Conservation (phyloP, 2,888 invertebrate genomes). For the Sarcophaga carnaria region DNA sequence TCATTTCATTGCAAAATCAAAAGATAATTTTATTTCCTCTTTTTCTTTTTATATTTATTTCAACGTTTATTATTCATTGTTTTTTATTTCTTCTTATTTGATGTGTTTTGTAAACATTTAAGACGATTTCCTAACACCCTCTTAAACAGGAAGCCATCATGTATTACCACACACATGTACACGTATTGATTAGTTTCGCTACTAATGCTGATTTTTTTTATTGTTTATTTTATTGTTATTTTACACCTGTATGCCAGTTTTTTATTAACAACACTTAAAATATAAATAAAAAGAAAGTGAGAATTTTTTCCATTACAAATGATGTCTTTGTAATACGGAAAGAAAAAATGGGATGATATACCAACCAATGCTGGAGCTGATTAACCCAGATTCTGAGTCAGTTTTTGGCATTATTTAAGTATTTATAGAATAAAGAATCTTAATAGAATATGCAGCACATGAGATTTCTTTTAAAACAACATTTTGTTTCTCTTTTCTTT, state of each 20-base stretch:
- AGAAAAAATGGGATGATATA: no score
- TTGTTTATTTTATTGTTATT: background rate
- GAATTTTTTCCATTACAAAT: background rate
- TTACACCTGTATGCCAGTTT: background rate
- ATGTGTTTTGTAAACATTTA: conserved; percentile 8
- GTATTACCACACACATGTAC: conserved; percentile 27
- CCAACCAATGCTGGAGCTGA: background rate
- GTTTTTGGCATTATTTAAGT: background rate
- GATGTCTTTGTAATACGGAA: background rate
- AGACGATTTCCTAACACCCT: conserved; percentile 19
- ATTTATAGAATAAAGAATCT: conserved; percentile 21
- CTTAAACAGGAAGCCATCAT: conserved; percentile 9
- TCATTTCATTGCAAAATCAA: background rate
- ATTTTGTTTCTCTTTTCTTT: no score
- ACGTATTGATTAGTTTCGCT: conserved; percentile 49
- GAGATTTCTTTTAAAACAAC: conserved; percentile 14
- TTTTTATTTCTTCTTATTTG: background rate
- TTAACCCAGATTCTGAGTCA: background rate
- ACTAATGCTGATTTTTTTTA: background rate
- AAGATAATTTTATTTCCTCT: background rate
- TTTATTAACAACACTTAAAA: background rate
- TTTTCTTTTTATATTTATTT: conserved; percentile 6
- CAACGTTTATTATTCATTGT: background rate
- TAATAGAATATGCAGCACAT: conserved; percentile 8
- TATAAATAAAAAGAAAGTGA: background rate